Percentiles rank a stretch among this genome's conserved stretches.
Evolutionary conservation across 1,140 invertebrate species (phyloP).

Genomic region (Delia radicum): DNA sequence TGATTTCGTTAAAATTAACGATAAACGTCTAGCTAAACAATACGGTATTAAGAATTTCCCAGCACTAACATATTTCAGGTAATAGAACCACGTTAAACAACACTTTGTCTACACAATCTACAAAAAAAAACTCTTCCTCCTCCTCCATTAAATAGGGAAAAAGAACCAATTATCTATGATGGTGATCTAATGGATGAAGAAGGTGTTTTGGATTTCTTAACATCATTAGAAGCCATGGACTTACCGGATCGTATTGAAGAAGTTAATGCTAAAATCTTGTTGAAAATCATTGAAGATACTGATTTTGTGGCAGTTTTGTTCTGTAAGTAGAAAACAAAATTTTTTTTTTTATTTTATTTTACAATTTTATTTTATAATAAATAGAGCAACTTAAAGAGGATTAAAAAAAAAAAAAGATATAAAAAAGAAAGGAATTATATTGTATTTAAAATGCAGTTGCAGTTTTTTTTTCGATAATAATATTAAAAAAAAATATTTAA

Average conservation of each 20-base stretch:
- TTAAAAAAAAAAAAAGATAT: conserved; percentile 17
- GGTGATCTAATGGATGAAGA: conserved; percentile 95
- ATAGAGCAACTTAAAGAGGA: too few species aligned
- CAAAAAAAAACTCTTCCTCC: background rate
- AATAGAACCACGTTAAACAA: conserved; percentile 21
- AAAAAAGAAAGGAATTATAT: background rate
- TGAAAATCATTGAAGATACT: conserved; percentile 89
- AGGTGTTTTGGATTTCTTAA: conserved; percentile 88
- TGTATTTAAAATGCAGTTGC: conserved; percentile 41
- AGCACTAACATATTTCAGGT: conserved; percentile 88
- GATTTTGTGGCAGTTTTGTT: conserved; percentile 91
- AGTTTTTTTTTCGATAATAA: conserved; percentile 44
- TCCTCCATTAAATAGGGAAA: conserved; percentile 61
- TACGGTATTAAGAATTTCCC: conserved; percentile 93
- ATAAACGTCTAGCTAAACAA: conserved; percentile 91
- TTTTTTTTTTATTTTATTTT: background rate
- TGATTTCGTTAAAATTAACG: conserved; percentile 93
- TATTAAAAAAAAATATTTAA: background rate
- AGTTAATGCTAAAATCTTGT: conserved; percentile 87
- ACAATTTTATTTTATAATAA: conserved; percentile 2
- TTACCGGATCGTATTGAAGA: conserved; percentile 93
- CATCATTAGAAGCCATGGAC: conserved; percentile 91
- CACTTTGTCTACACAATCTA: background rate
- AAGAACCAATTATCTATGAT: conserved; percentile 90
- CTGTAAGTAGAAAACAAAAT: conserved; percentile 71